These are phyloP conservation scores for Gastrophysa polygoni DNA, from an alignment of 2,888 invertebrate genomes.

Conservation along the genomic window DNA sequence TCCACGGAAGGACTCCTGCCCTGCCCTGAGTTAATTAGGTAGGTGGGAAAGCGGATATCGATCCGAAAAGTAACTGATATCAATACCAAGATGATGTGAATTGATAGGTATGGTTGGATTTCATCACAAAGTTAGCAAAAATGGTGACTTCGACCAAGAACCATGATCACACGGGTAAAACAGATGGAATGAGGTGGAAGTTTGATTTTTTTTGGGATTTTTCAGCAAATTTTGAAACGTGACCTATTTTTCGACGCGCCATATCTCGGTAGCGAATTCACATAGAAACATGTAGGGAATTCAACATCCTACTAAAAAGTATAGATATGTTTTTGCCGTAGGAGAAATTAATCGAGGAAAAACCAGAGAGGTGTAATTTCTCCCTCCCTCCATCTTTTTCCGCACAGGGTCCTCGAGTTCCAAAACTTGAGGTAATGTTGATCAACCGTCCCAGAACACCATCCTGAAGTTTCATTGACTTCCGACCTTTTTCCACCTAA, in stretches of 20 bases:
- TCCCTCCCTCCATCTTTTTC: neutral
- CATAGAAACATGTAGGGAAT: neutral
- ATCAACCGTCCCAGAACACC: neutral
- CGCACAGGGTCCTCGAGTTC: neutral
- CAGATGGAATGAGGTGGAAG: neutral
- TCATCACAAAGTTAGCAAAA: too few species aligned
- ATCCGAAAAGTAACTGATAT: neutral
- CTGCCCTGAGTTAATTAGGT: neutral
- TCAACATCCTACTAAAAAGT: slow-evolving; percentile 3
- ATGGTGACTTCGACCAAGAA: too few species aligned
- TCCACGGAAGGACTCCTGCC: neutral
- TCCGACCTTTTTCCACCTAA: slow-evolving; percentile 6
- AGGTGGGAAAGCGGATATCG: neutral
- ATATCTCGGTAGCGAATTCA: slow-evolving; percentile 7
- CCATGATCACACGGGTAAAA: neutral
- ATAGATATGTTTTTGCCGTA: neutral
- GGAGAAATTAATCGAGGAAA: slow-evolving; percentile 5
- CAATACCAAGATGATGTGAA: too few species aligned
- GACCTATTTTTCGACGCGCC: slow-evolving; percentile 5
- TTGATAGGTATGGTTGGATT: too few species aligned
- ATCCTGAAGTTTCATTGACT: slow-evolving; percentile 5
- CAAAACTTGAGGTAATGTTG: slow-evolving; percentile 8
- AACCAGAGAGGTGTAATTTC: neutral
- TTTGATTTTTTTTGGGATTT: neutral
- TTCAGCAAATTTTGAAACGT: neutral